Evolutionary conservation across 2,888 invertebrate genomes (phyloP).

Genomic region (Mystacides longicornis): DNA sequence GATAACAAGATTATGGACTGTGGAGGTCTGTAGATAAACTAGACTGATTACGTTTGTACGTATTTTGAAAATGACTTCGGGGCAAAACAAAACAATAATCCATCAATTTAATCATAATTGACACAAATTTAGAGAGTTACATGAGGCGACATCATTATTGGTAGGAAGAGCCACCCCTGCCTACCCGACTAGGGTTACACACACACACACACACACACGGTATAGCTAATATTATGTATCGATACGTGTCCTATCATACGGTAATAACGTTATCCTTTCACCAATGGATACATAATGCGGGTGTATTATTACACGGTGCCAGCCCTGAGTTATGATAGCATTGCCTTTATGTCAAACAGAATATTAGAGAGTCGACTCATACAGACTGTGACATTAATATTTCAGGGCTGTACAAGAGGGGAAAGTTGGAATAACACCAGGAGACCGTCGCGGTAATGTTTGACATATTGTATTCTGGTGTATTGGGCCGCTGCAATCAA

Average conservation of each 20-base stretch:
- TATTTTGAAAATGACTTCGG: background rate
- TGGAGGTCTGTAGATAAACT: too few species aligned
- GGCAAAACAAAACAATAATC: background rate
- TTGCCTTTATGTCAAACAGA: conserved; percentile 24
- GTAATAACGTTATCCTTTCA: background rate
- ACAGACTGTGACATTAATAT: conserved; percentile 23
- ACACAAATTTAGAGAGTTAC: background rate
- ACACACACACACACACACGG: too few species aligned
- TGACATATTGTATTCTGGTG: conserved; percentile 18
- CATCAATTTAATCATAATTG: conserved; percentile 2
- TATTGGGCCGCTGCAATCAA: background rate
- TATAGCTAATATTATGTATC: background rate
- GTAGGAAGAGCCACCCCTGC: too few species aligned
- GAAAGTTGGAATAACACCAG: conserved; percentile 22
- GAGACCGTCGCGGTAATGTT: conserved; percentile 13
- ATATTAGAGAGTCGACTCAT: conserved; percentile 22
- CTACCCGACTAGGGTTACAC: too few species aligned
- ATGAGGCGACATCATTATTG: too few species aligned
- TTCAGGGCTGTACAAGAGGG: conserved; percentile 14
- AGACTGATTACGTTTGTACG: too few species aligned
- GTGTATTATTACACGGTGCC: background rate
- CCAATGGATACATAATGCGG: background rate
- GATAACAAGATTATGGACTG: too few species aligned
- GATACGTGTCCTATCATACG: background rate
- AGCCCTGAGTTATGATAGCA: conserved; percentile 7